Percentiles rank a stretch among this genome's conserved stretches.
Evolutionary conservation across 2,113 vertebrate species (phyloP).

Genomic region (Cynoglossus semilaevis): DNA sequence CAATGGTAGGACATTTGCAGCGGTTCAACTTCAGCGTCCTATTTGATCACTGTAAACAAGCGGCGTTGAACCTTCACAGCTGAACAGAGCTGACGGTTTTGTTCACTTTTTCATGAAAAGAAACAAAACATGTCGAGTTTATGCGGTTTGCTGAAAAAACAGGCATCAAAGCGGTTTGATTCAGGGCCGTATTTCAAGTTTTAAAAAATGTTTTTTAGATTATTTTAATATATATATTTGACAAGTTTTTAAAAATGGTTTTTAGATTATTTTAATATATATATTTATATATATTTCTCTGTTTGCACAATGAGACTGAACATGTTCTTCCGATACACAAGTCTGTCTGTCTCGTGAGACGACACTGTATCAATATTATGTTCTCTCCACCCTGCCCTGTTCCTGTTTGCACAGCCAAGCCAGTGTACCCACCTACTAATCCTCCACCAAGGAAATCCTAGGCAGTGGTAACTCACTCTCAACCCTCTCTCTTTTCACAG

Average conservation of each 20-base stretch:
- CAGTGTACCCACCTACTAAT: constrained; percentile 51
- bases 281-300: neutral
- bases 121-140: no score
- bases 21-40: constrained; percentile 10
- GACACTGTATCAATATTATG: constrained; percentile 67
- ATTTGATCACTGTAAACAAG: neutral
- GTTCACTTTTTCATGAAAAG: neutral
- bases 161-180: no score
- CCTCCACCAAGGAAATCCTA: constrained; percentile 55
- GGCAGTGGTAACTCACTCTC: constrained; percentile 17
- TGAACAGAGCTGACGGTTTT: neutral
- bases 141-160: no score
- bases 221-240: no score
- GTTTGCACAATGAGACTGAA: constrained; percentile 10
- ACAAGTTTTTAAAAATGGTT: no score
- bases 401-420: constrained; percentile 70
- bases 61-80: neutral
- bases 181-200: no score
- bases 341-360: constrained; percentile 37
- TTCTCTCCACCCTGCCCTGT: constrained; percentile 56
- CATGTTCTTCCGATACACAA: constrained; percentile 17
- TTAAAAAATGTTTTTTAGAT: no score
- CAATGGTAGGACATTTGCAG: constrained; percentile 16
- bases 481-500: constrained; percentile 3
- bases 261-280: neutral